A percentile compares a stretch with the other conserved stretches of the same genome.
Conservation (phyloP, 2,888 invertebrate species). For the Harpagoxenus sublaevis region DNA sequence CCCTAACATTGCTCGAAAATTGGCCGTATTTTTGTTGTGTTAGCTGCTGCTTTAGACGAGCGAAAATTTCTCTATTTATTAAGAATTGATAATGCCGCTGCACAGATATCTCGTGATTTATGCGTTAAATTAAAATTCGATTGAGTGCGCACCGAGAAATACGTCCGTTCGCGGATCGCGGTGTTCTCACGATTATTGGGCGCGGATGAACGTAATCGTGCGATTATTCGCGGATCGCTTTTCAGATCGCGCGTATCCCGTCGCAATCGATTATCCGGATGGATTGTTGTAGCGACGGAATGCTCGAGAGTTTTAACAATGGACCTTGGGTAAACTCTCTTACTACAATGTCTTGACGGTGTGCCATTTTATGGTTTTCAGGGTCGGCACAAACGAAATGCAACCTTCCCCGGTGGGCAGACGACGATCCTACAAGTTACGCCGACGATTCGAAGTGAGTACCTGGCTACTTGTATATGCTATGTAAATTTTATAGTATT, state of each 20-base stretch:
- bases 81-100: not conserved
- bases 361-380: slow-evolving; percentile 80
- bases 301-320: slow-evolving; percentile 5
- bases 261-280: slow-evolving; percentile 27
- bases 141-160: not conserved
- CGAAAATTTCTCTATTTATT: no score
- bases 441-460: slow-evolving; percentile 89
- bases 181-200: slow-evolving; percentile 25
- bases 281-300: not conserved
- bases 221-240: slow-evolving; percentile 32
- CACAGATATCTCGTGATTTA: not conserved
- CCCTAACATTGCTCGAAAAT: no score
- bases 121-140: slow-evolving; percentile 1
- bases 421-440: slow-evolving; percentile 89
- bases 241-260: not conserved
- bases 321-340: not conserved
- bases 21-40: no score
- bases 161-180: not conserved
- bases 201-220: slow-evolving; percentile 4
- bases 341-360: slow-evolving; percentile 14
- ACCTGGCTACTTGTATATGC: not conserved
- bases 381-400: slow-evolving; percentile 93
- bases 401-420: slow-evolving; percentile 93
- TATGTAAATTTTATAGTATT: slow-evolving; percentile 32
- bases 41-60: no score